Percentiles rank a stretch among this genome's conserved stretches.
phyloP scores from a whole-genome alignment of 2,888 invertebrate genomes.

The Dolomedes plantarius region DNA sequence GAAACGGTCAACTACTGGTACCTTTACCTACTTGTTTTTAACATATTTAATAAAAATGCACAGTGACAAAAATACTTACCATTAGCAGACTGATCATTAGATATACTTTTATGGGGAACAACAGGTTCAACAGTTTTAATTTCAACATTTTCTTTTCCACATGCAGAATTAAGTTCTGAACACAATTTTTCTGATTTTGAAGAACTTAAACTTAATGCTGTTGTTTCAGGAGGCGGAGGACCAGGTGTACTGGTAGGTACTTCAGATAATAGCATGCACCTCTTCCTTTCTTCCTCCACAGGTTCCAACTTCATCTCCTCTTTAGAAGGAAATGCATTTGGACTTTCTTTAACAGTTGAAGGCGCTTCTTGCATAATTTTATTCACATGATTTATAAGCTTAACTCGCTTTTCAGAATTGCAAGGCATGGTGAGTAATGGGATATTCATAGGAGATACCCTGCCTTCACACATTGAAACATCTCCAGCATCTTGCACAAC shows the following conservation, averaged over 20 bases:
- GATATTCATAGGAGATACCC: slow-evolving; percentile 38
- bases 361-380: slow-evolving; percentile 28
- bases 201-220: background rate
- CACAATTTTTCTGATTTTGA: slow-evolving; percentile 18
- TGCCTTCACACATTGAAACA: slow-evolving; percentile 23
- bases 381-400: slow-evolving; percentile 55
- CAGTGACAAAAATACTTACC: slow-evolving; percentile 34
- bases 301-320: slow-evolving; percentile 69
- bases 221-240: slow-evolving; percentile 31
- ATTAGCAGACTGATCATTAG: slow-evolving; percentile 19
- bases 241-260: slow-evolving; percentile 61
- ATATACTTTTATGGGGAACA: background rate
- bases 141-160: slow-evolving; percentile 20
- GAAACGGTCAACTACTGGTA: no score
- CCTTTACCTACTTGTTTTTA: no score
- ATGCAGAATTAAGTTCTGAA: background rate
- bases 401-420: slow-evolving; percentile 23
- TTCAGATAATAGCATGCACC: slow-evolving; percentile 48
- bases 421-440: slow-evolving; percentile 38
- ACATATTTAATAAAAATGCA: no score
- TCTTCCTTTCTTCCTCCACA: slow-evolving; percentile 64
- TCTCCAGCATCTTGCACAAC: slow-evolving; percentile 34
- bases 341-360: slow-evolving; percentile 38
- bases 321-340: slow-evolving; percentile 30
- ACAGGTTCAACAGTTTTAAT: slow-evolving; percentile 2